Evolutionary conservation across 1,140 invertebrate species (phyloP), one percentile per base, ranked within the genome.

Genomic region (Polypedilum vanderplanki): DNA sequence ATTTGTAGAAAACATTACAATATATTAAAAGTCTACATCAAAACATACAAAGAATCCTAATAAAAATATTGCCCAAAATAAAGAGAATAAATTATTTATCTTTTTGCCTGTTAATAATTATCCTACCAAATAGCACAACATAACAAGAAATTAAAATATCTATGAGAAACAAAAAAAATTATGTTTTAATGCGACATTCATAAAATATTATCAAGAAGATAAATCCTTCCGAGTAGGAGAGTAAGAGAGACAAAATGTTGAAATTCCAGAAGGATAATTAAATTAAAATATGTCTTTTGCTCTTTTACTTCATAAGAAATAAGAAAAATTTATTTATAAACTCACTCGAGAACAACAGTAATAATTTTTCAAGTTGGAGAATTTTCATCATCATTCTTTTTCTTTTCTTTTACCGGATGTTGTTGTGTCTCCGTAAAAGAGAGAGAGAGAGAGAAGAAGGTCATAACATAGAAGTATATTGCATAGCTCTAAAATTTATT

Each of bases 251-350:
- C 24, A 33, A 33, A 33, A 33, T 33, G 24, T 33, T 33, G 24
- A 33, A 70, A 70, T 70, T 70, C 20, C 65, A 18, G 17, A 70
- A n/a, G 65, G 65, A 70, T 70, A 70, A 70, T 70, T 70, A 70
- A 70, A 70, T 70, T 70, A 70, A 70, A 70, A 70, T 70, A 70
- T 70, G 20, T 70, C 10, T 70, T 18, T 70, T 70, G 17, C 65
- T 70, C 17, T 70, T 20, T 57, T 70, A 20, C 5, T 70, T n/a
- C 17, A 7, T 70, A 9, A 7, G 46, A 33, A 33, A 33, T 33
- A 33, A 33, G 24, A 33, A 33, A 33, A 33, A 33, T 33, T 33
- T 15, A 33, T 33, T 33, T 15, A 57, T 57, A 57, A 57, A 57
- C 46, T 57, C 46, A 12, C 46, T 17, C 10, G 10, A 17, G n/a